Evolutionary conservation across 2,888 invertebrate genomes (phyloP).

Genomic region (Gari tellinella): DNA sequence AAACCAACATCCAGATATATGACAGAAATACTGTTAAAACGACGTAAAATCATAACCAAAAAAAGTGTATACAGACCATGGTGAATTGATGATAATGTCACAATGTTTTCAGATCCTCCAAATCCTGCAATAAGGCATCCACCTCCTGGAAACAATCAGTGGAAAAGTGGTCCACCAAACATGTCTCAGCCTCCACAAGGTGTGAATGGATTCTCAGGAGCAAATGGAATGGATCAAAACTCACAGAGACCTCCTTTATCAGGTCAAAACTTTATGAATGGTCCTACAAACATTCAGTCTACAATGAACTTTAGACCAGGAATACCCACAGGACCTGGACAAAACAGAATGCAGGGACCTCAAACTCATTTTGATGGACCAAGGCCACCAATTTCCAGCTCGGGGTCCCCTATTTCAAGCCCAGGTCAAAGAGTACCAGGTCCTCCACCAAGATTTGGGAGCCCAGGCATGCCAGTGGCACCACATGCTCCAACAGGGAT

Average conservation of each 20-base stretch:
- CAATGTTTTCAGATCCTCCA: neutral
- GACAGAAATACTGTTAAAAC: too few relatives aligned
- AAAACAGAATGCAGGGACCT: conserved; percentile 16
- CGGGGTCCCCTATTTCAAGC: neutral
- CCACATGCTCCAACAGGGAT: too few relatives aligned
- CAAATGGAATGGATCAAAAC: conserved; percentile 5
- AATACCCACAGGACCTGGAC: conserved; percentile 4
- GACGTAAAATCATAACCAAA: too few relatives aligned
- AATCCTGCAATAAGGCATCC: conserved; percentile 1
- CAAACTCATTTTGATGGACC: conserved; percentile 2
- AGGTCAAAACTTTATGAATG: conserved; percentile 17
- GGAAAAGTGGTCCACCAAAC: too few relatives aligned
- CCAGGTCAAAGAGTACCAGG: too few relatives aligned
- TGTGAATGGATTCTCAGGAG: conserved; percentile 39
- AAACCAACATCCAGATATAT: too few relatives aligned
- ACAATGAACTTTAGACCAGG: conserved; percentile 7
- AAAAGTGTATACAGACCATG: too few relatives aligned
- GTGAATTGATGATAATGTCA: too few relatives aligned
- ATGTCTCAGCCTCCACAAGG: neutral
- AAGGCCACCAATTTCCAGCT: neutral
- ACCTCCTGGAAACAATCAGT: neutral
- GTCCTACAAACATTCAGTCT: conserved; percentile 19
- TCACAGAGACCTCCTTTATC: neutral
- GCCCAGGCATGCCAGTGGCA: too few relatives aligned
- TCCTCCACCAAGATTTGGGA: too few relatives aligned